phyloP scores from a whole-genome alignment of 2,797 vertebrate genomes.

The Vultur gryphus region DNA sequence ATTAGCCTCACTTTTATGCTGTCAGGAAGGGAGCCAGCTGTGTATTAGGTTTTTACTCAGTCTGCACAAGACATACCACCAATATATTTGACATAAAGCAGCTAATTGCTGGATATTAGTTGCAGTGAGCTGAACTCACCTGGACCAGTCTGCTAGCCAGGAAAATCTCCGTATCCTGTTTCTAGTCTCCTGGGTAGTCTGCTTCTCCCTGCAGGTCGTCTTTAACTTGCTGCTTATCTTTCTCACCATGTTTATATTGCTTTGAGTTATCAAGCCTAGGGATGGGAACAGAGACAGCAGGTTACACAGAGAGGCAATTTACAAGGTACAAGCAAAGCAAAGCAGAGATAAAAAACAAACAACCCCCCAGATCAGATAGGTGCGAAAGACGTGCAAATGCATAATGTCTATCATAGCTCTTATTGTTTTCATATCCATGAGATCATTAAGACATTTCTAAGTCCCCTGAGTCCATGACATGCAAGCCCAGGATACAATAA shows the following conservation, averaged over 20 bases:
- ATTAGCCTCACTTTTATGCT: neutral
- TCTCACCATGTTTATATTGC: neutral
- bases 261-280: neutral
- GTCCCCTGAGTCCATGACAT: neutral
- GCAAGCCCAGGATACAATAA: neutral
- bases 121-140: neutral
- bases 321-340: neutral
- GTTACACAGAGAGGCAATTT: neutral
- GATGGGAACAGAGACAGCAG: neutral
- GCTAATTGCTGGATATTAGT: neutral
- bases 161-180: neutral
- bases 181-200: neutral
- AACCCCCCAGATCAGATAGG: neutral
- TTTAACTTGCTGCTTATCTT: conserved; percentile 33
- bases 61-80: neutral
- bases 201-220: neutral
- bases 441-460: neutral
- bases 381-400: neutral
- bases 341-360: conserved; percentile 5
- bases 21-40: neutral
- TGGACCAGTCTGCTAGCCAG: neutral
- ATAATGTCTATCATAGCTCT: neutral
- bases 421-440: conserved; percentile 10
- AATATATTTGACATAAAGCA: neutral
- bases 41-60: neutral